Conservation (phyloP, 2,797 vertebrate genomes). For the Myioborus miniatus region DNA sequence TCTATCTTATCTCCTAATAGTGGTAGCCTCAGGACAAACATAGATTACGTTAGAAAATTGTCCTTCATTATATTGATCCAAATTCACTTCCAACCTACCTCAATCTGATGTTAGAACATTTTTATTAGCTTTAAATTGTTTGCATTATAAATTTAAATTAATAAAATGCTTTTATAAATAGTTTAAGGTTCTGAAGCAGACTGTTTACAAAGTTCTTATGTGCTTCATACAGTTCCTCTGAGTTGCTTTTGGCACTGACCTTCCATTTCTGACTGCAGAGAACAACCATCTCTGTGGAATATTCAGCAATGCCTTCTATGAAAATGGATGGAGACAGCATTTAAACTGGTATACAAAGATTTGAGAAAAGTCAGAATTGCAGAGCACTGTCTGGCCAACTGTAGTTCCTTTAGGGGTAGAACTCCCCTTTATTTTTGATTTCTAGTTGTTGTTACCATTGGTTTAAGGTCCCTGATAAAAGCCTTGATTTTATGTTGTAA, state of each 20-base stretch:
- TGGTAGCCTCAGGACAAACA: conserved; percentile 49
- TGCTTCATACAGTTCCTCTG: neutral
- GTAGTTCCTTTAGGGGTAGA: neutral
- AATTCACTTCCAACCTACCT: conserved; percentile 2
- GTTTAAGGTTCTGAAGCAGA: neutral
- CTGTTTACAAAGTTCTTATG: neutral
- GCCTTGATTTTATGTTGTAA: neutral
- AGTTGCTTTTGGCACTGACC: neutral
- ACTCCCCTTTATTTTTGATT: neutral
- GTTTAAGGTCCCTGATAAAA: neutral
- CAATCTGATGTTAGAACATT: neutral
- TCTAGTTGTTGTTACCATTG: neutral
- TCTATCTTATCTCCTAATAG: conserved; percentile 44
- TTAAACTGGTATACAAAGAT: neutral
- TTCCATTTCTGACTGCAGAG: neutral
- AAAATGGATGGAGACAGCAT: neutral
- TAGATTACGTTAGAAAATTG: conserved; percentile 15
- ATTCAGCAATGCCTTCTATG: neutral
- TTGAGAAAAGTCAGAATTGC: neutral
- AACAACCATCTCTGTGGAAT: neutral
- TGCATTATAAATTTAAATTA: conserved; percentile 21
- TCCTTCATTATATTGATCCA: conserved; percentile 48
- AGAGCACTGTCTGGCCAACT: neutral
- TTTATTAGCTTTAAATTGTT: conserved; percentile 19
- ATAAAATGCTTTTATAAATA: neutral